Base-by-base conservation (phyloP, 2,113 vertebrate species). In the Tamias sibiricus region DNA sequence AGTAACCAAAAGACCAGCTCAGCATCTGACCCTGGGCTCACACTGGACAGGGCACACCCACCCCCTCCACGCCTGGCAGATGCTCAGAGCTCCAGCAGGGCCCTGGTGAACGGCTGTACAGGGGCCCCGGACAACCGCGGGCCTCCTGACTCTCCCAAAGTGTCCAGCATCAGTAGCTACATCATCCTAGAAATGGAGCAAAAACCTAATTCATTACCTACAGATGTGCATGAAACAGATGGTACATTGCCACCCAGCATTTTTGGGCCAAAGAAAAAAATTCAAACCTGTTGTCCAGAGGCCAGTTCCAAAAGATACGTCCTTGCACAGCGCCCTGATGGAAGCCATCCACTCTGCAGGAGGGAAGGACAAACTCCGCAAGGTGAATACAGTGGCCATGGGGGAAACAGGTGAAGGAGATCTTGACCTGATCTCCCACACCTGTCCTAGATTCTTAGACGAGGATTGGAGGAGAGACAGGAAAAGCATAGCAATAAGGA, bases 201-300 rank as follows among this genome's bases (percentile, higher is more conserved):
- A 6, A 98, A 97, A 83, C 87, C 74, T 14, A 37, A 42, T 26
- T 12, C 44, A 26, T 57, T 37, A 0, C 91, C 96, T 75, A 0
- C 54, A 37, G 96, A 64, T 24, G 52, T 11, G 8, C 28, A 30
- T 3, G 98, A 98, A 12, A 10, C 97, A 62, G 97, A 98, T 2
- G 74, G 76, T 49, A 54, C 74, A 2, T 47, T 92, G 30, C 96
- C 97, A 24, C 87, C 97, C 83, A 98, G 97, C 64, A 96, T 99
- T 92, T 99, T 99, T 19, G 99, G 99, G 59, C 99, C 99, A 20
- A 99, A 99, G 96, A 99, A 99, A 95, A 95, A 99, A 99, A 97
- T 99, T 99, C 98, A 99, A 98, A 74, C 99, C 99, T 6, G 97
- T 99, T 3, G 52, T 99, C 88, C 98, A 98, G 94, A 99, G 98